Conservation (phyloP, 1,140 invertebrate species). For the Andricus grossulariae region DNA sequence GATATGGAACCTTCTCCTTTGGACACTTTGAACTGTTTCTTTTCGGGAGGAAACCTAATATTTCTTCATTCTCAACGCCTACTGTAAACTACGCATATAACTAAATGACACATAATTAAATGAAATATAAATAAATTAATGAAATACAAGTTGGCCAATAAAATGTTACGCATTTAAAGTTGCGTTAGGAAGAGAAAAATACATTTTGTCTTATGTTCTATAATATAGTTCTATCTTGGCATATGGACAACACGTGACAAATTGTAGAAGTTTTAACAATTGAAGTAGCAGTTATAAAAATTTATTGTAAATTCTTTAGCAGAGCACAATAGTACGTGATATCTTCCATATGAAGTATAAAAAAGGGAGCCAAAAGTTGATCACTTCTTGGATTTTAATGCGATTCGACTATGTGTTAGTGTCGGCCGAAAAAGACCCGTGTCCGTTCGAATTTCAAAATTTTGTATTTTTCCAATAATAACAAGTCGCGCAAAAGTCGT, state of each 20-base stretch:
- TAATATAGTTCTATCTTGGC: background rate
- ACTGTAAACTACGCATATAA: slow-evolving; percentile 13
- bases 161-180: slow-evolving; percentile 6
- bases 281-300: slow-evolving; percentile 1
- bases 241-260: slow-evolving; percentile 19
- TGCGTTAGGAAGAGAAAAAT: background rate
- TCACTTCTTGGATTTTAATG: slow-evolving; percentile 27
- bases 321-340: slow-evolving; percentile 3
- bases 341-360: slow-evolving; percentile 17
- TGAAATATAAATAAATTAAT: slow-evolving; percentile 2
- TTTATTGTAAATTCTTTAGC: slow-evolving; percentile 19
- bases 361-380: slow-evolving; percentile 1
- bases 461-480: slow-evolving; percentile 30
- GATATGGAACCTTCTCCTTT: too few relatives aligned
- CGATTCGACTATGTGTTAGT: slow-evolving; percentile 15
- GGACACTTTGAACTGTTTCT: background rate
- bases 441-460: slow-evolving; percentile 29
- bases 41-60: slow-evolving; percentile 13
- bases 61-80: slow-evolving; percentile 28
- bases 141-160: slow-evolving; percentile 16
- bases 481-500: background rate
- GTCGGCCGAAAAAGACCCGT: slow-evolving; percentile 17
- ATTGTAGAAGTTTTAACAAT: slow-evolving; percentile 23
- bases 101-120: slow-evolving; percentile 4
- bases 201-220: background rate